A percentile compares a stretch with the other conserved stretches of the same genome.
These are phyloP conservation scores for Zaprionus obscuricornis DNA, from an alignment of 2,888 invertebrate genomes.

Conservation along the genomic window DNA sequence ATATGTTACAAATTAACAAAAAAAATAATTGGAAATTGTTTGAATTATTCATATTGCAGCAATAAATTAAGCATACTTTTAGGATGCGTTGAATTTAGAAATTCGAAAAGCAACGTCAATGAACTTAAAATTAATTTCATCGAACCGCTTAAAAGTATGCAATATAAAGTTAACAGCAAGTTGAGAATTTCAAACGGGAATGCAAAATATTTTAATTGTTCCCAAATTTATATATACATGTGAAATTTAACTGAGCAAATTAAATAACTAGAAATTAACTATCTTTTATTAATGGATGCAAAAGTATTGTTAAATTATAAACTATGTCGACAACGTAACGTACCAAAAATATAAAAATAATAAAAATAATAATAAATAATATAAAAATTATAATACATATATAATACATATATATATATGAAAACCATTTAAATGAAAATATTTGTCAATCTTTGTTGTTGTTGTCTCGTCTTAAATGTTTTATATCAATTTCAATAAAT, in stretches of 20 bases:
- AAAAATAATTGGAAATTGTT: too few relatives aligned
- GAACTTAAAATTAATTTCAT: too few relatives aligned
- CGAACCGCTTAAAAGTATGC: too few relatives aligned
- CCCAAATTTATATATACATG: conserved; percentile 17
- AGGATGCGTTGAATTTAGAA: too few relatives aligned
- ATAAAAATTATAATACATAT: conserved; percentile 37
- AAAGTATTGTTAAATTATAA: conserved; percentile 50
- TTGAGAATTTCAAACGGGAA: too few relatives aligned
- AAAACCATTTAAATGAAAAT: too few relatives aligned
- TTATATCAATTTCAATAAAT: conserved; percentile 47
- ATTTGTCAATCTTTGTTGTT: conserved; percentile 61
- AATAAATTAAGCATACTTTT: too few relatives aligned
- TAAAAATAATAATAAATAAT: conserved; percentile 16
- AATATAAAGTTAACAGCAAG: too few relatives aligned
- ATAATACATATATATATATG: too few relatives aligned
- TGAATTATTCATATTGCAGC: too few relatives aligned
- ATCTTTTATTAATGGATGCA: conserved; percentile 34
- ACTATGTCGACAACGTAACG: conserved; percentile 37
- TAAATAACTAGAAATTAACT: conserved; percentile 17
- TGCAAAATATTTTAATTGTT: too few relatives aligned
- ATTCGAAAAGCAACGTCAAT: neutral
- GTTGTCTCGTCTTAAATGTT: conserved; percentile 60
- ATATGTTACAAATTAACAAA: too few relatives aligned
- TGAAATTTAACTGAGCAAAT: conserved; percentile 11
- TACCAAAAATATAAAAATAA: conserved; percentile 29